phyloP scores from a whole-genome alignment of 2,797 vertebrate genomes.

The Phataginus tricuspis region DNA sequence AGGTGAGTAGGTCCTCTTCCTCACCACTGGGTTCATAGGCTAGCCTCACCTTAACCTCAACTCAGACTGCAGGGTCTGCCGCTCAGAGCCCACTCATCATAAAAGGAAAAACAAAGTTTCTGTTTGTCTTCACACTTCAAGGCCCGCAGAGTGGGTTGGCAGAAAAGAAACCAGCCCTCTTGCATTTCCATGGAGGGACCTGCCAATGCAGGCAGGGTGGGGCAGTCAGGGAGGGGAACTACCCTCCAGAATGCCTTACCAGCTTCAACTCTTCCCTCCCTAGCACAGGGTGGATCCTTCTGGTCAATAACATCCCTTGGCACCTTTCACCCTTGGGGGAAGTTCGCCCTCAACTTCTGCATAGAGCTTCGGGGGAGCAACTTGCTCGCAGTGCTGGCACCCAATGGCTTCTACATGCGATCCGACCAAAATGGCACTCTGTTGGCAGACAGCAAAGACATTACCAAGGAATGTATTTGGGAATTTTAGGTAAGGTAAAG shows the following conservation, averaged over 20 bases:
- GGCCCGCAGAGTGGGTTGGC: background rate
- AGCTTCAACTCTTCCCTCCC: slow-evolving; percentile 23
- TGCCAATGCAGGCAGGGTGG: background rate
- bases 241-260: background rate
- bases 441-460: slow-evolving; percentile 75
- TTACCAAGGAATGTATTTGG: slow-evolving; percentile 82
- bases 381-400: slow-evolving; percentile 77
- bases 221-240: background rate
- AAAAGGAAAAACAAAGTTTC: background rate
- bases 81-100: background rate
- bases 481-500: slow-evolving; percentile 79
- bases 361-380: slow-evolving; percentile 81
- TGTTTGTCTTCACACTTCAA: background rate
- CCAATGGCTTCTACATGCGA: slow-evolving; percentile 82
- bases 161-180: background rate
- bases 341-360: slow-evolving; percentile 82
- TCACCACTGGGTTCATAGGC: background rate
- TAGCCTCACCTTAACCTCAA: background rate
- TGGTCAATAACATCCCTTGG: slow-evolving; percentile 82
- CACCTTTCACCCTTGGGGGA: slow-evolving; percentile 80
- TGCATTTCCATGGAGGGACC: background rate
- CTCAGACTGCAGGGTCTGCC: background rate
- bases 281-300: slow-evolving; percentile 81
- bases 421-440: slow-evolving; percentile 74
- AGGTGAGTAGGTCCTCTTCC: slow-evolving; percentile 66